Evolutionary conservation across 1,140 invertebrate genomes (phyloP), one percentile per base, ranked within the genome.

Genomic region (Bombus balteatus): DNA sequence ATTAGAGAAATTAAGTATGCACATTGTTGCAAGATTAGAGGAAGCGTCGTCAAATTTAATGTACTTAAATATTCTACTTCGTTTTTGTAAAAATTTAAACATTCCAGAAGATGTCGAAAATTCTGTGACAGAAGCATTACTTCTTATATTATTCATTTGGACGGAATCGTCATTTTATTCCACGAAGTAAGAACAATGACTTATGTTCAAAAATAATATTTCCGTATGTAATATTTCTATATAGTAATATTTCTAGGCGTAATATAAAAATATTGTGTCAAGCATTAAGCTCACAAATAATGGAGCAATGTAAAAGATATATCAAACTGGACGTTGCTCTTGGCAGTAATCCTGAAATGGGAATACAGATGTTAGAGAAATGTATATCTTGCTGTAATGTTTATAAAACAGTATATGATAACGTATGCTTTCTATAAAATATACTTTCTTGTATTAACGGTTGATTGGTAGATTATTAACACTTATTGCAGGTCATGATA

Each of bases 221-320:
- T 8, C 47, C 22, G 0, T 53, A 53, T 22, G 5, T 22, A 6
- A 53, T 53, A 8, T 22, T 53, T 53, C 47, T 53, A 53, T 22
- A 53, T 22, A 53, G 5, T 22, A 74, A 84, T 75, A 39, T 91
- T 90, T 83, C 90, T 91, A 96, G 95, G 62, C 94, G 95, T 22
- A 96, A 97, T 74, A 96, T 98, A 47, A 97, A 97, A 15, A 97
- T 96, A 72, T 95, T 99, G 0, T 97, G 98, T 88, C 96, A 97
- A 85, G 96, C 97, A 85, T 92, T 99, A 18, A 98, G 97, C 91
- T 98, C 98, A 92, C 97, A 98, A 90, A 97, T 99, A 13, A 98
- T 99, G 70, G 95, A 96, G 47, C 96, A 97, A 72, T 98, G 98
- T 91, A 96, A 95, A 65, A 94, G 96, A 41, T 97, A 96, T 82